These are phyloP conservation scores for Parazoanthus atlanticus DNA, from an alignment of 92 coral and sea anemone species.

Conservation along the genomic window DNA sequence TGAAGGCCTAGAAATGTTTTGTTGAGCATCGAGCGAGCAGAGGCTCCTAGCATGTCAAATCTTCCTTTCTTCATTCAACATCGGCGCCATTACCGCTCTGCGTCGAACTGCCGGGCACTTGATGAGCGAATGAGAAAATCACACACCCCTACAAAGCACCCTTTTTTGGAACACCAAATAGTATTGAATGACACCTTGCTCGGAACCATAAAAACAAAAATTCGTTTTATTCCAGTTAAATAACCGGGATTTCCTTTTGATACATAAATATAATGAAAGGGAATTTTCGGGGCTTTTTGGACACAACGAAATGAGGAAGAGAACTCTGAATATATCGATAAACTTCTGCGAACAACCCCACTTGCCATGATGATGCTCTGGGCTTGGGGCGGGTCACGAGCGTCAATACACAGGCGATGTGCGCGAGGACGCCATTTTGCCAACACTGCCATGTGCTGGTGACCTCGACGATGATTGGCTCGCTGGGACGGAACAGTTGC, in stretches of 20 bases:
- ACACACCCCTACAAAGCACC: slow-evolving; percentile 97
- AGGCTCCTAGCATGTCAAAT: slow-evolving; percentile 32
- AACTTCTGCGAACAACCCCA: slow-evolving; percentile 75
- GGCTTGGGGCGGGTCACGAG: slow-evolving; percentile 99
- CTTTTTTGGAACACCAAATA: slow-evolving; percentile 97
- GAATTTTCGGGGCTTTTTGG: slow-evolving; percentile 47
- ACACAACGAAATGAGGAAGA: slow-evolving; percentile 57
- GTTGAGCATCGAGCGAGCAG: slow-evolving; percentile 36
- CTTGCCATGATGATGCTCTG: slow-evolving; percentile 95
- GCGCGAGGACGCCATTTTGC: slow-evolving; percentile 97
- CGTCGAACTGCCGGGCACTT: slow-evolving; percentile 95
- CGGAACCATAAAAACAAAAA: slow-evolving; percentile 76
- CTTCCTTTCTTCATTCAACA: slow-evolving; percentile 62
- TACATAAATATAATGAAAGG: slow-evolving; percentile 25
- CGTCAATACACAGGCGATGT: slow-evolving; percentile 65
- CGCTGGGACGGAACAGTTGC: slow-evolving; percentile 32
- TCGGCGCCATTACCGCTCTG: slow-evolving; percentile 91
- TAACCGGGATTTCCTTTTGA: slow-evolving; percentile 40
- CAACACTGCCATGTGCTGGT: slow-evolving; percentile 54
- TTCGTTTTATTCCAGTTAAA: slow-evolving; percentile 80
- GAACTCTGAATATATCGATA: slow-evolving; percentile 57
- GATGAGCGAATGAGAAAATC: slow-evolving; percentile 97
- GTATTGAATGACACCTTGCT: slow-evolving; percentile 99
- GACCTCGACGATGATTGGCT: slow-evolving; percentile 39
- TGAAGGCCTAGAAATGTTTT: slow-evolving; percentile 52